A percentile compares a stretch with the other conserved stretches of the same genome.
These are phyloP conservation scores for Arbacia lixula DNA, from an alignment of 53 echinoderm and acorn worm genomes.

Conservation along the genomic window DNA sequence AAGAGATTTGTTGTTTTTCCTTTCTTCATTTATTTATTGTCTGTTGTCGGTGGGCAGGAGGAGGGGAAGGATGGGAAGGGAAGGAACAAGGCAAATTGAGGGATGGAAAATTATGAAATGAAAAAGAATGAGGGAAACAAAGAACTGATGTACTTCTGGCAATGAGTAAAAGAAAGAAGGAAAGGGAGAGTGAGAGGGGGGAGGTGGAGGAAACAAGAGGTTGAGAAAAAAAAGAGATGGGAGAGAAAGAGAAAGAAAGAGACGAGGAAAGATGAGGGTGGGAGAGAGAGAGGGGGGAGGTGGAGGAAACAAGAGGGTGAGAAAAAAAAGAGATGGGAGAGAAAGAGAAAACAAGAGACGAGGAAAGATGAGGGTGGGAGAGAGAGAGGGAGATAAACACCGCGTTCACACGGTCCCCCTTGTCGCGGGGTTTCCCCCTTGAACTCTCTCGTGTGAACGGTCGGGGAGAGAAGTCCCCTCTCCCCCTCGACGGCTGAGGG, in stretches of 20 bases:
- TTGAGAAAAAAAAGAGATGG: background rate
- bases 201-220: background rate
- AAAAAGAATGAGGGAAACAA: no score
- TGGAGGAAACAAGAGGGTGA: background rate
- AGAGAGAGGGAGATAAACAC: background rate
- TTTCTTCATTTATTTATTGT: background rate
- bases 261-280: background rate
- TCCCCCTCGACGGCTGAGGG: no score
- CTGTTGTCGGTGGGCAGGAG: background rate
- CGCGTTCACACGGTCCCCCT: no score
- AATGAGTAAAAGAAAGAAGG: background rate
- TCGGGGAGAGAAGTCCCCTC: no score
- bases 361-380: background rate
- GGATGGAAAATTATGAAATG: no score
- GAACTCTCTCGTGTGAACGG: no score
- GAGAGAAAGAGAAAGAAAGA: background rate
- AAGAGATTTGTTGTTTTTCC: background rate
- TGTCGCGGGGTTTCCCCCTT: no score
- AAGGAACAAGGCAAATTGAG: background rate
- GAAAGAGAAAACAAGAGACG: background rate
- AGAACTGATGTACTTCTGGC: no score
- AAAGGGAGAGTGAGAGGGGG: background rate
- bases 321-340: background rate
- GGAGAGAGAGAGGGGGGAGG: background rate
- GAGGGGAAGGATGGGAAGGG: background rate